Base-by-base conservation (phyloP, 2,888 invertebrate species). In the Acrobasis repandana region DNA sequence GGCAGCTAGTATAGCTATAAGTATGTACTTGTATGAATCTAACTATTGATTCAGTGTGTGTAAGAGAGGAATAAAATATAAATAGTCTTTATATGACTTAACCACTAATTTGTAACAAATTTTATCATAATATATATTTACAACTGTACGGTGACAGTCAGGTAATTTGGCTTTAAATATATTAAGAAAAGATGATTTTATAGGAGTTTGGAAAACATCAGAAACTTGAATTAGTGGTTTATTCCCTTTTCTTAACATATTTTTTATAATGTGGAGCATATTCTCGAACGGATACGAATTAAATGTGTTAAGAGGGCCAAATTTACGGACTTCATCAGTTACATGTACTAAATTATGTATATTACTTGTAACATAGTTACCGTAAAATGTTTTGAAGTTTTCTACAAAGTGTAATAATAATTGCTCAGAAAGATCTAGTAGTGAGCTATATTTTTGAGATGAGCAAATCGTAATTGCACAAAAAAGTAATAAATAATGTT, bases 401-500 rank as follows among this genome's bases (percentile, higher is more conserved):
- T 65, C 57, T 20, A 65, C 62, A 62, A 67, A 72, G 52, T 63
- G 16, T 43, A 49, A n/a, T 5, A 69, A 61, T 16, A 72, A 28
- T 50, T 65, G 38, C 50, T 67, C 15, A 34, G 68, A 64, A 5
- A 70, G 6, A 18, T 38, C 43, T 43, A 70, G 56, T 3, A 63
- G 61, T 14, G 50, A 34, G 14, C 59, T 51, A 61, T 65, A 63
- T 33, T 59, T 47, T 47, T 64, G 52, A 46, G 28, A 61, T 9
- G 65, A 67, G 47, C 66, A 69, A 36, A 71, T 71, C 34, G 66
- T 68, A 62, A 47, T 36, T n/a, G 34, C 52, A n/a, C n/a, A n/a
- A n/a, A n/a, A n/a, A n/a, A n/a, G n/a, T n/a, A n/a, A n/a, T n/a
- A n/a, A n/a, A n/a, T n/a, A n/a, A n/a, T n/a, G n/a, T n/a, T n/a